Evolutionary conservation across 2,797 vertebrate species (phyloP).

Genomic region (Falco concolor): DNA sequence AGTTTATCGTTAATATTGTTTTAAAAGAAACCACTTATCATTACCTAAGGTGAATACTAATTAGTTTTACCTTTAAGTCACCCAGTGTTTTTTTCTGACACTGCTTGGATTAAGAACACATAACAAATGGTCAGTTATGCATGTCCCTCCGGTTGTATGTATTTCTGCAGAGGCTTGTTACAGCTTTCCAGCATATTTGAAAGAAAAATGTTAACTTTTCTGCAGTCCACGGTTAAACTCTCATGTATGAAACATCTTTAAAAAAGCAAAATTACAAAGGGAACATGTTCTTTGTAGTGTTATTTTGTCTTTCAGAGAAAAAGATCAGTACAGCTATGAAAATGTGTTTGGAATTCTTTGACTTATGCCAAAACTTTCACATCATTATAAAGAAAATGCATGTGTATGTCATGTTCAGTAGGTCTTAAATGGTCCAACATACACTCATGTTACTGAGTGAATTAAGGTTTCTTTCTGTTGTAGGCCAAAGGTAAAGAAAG

Average conservation of each 20-base stretch:
- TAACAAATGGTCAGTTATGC: neutral
- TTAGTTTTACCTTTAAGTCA: neutral
- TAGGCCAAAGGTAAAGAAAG: conserved; percentile 98
- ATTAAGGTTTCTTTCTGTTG: neutral
- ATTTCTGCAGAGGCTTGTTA: neutral
- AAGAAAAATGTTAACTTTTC: neutral
- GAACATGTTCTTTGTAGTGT: neutral
- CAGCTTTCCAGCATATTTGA: neutral
- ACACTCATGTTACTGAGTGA: neutral
- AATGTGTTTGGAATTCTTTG: neutral
- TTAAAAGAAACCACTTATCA: neutral
- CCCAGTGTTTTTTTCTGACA: neutral
- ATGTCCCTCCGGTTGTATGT: neutral
- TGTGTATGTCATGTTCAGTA: neutral
- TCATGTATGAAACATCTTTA: neutral
- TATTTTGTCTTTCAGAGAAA: neutral
- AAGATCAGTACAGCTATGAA: neutral
- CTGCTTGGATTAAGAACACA: neutral
- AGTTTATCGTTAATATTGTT: neutral
- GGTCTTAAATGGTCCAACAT: neutral
- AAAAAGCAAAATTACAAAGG: neutral
- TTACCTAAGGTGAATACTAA: neutral
- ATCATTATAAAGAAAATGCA: neutral
- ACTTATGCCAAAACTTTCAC: neutral
- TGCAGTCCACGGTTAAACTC: neutral